phyloP scores from a whole-genome alignment of 1,140 invertebrate genomes.

The Trissolcus basalis region DNA sequence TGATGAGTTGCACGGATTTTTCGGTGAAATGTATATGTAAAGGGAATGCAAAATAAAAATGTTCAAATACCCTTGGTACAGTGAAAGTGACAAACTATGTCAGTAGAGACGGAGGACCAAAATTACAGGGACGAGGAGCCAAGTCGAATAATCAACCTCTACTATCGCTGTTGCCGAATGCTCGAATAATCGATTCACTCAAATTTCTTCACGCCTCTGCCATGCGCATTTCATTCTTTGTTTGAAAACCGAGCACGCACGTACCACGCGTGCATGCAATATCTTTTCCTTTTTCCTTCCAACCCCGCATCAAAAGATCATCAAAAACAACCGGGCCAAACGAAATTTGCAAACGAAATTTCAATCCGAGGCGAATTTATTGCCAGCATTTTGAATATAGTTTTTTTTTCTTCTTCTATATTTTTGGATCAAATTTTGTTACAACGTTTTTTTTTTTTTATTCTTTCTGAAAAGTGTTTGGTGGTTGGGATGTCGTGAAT shows the following conservation, averaged over 20 bases:
- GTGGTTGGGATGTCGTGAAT: too few species aligned
- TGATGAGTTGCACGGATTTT: too few species aligned
- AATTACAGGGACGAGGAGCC: conserved; percentile 49
- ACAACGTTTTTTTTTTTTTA: too few species aligned
- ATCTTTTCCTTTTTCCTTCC: neutral
- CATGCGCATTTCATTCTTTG: conserved; percentile 64
- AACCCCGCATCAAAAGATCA: neutral
- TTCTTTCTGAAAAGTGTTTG: too few species aligned
- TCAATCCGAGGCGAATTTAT: too few species aligned
- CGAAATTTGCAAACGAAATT: too few species aligned
- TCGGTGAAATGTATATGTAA: too few species aligned
- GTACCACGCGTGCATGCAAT: conserved; percentile 27
- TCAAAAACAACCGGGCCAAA: too few species aligned
- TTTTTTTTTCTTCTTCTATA: too few species aligned
- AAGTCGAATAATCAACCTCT: conserved; percentile 67
- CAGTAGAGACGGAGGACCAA: conserved; percentile 1
- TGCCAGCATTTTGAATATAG: too few species aligned
- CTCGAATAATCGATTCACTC: conserved; percentile 70
- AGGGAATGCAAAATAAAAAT: neutral
- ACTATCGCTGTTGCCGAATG: conserved; percentile 64
- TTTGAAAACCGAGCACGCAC: conserved; percentile 32
- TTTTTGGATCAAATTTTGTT: too few species aligned
- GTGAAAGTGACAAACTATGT: conserved; percentile 22
- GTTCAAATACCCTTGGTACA: conserved; percentile 1
- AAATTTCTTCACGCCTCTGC: conserved; percentile 65